Evolutionary conservation across 2,888 invertebrate species (phyloP), one percentile per base, ranked within the genome.

Genomic region (Protodeltote pygarga): DNA sequence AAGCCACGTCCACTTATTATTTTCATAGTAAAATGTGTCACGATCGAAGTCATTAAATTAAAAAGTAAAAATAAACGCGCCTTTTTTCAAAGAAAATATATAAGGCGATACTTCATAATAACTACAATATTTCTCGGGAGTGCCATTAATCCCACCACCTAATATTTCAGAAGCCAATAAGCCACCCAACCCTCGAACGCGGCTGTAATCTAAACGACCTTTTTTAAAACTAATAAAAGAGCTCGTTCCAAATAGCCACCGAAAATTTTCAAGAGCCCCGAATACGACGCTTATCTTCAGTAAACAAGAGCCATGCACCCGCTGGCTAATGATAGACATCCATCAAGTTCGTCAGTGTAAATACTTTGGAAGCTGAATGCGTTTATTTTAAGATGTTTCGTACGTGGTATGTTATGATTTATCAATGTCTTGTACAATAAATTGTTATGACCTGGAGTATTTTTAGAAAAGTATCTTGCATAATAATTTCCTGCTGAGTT

Each of bases 171-270:
- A 81, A 75, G 77, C 82, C 84, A 89, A 87, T 87, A 87, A 87
- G 83, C 83, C 78, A 79, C 77, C 66, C 75, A 79, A 77, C 81
- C 83, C 81, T 79, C 83, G 76, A 78, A 84, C 77, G 78, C 79
- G 64, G 66, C 61, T 75, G 80, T 90, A 89, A 91, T 92, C 91
- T 92, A 87, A 92, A 90, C 89, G 87, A 87, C 87, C 90, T 83
- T 88, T 87, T 91, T 89, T 88, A 87, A 87, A 90, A 87, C 89
- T 88, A 89, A 89, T 91, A 90, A 90, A 90, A 89, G 79, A 83
- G 80, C 79, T 84, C 83, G 88, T 89, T 89, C 81, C 81, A 90
- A 90, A 91, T 90, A 91, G 89, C 91, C 85, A 88, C 90, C 84
- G 88, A 86, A 87, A 84, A 68, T 83, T 83, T 82, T 89, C 85